These are phyloP conservation scores for Cataglyphis livida DNA, from an alignment of 2,888 invertebrate species.

Conservation along the genomic window DNA sequence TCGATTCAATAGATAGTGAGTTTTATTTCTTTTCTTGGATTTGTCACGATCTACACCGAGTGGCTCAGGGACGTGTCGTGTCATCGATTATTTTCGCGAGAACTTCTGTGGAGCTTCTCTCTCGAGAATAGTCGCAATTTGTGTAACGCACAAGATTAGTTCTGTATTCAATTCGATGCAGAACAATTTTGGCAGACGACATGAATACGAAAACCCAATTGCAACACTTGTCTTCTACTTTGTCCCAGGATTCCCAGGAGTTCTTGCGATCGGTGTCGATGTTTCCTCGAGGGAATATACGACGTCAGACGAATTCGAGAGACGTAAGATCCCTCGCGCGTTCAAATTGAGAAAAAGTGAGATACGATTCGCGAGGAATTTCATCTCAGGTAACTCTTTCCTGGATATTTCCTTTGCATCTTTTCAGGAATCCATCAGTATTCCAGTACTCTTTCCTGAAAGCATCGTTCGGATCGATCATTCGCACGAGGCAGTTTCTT, in stretches of 20 bases:
- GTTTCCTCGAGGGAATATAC: neutral
- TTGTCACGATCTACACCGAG: constrained; percentile 11
- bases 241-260: neutral
- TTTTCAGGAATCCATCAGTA: neutral
- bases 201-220: constrained; percentile 1
- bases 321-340: neutral
- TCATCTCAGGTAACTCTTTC: neutral
- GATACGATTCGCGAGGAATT: constrained; percentile 7
- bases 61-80: neutral
- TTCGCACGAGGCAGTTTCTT: constrained; percentile 19
- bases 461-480: constrained; percentile 23
- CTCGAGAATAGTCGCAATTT: neutral
- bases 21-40: neutral
- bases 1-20: neutral
- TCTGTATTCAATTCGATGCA: neutral
- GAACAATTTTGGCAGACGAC: constrained; percentile 33
- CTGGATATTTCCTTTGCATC: constrained; percentile 10
- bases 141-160: constrained; percentile 4
- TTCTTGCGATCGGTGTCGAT: neutral
- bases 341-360: neutral
- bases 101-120: neutral
- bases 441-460: constrained; percentile 17
- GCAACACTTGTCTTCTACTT: constrained; percentile 29
- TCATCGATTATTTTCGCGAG: neutral
- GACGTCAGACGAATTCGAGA: constrained; percentile 29